A percentile compares a stretch with the other conserved stretches of the same genome.
phyloP scores from a whole-genome alignment of 2,888 invertebrate species.

The Agelastica alni region DNA sequence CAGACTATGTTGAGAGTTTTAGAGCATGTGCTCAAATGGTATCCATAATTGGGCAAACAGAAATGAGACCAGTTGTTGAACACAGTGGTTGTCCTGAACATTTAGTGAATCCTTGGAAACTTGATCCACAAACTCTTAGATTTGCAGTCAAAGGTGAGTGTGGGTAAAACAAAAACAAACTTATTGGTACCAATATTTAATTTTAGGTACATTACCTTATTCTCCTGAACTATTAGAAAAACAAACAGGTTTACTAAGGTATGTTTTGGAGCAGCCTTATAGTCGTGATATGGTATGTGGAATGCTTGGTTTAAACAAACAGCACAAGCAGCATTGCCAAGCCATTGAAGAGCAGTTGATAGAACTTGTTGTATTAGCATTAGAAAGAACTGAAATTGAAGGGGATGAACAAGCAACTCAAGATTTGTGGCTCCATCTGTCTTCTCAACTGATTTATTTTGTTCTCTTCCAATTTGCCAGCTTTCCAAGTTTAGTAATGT shows the following conservation, averaged over 20 bases:
- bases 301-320: conserved; percentile 92
- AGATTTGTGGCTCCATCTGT: conserved; percentile 91
- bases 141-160: conserved; percentile 64
- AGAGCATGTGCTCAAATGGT: conserved; percentile 95
- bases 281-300: conserved; percentile 95
- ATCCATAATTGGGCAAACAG: conserved; percentile 85
- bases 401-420: conserved; percentile 66
- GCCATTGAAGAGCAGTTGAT: conserved; percentile 92
- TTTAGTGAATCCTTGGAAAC: conserved; percentile 88
- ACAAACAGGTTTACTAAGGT: conserved; percentile 84
- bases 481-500: conserved; percentile 90
- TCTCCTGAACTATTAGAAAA: conserved; percentile 85
- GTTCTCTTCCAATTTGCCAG: conserved; percentile 92
- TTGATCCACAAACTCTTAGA: conserved; percentile 80
- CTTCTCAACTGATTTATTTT: conserved; percentile 92
- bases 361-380: conserved; percentile 85
- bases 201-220: conserved; percentile 76
- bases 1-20: conserved; percentile 91
- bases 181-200: no score
- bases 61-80: conserved; percentile 92
- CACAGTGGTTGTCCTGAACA: conserved; percentile 90
- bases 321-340: conserved; percentile 71
- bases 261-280: conserved; percentile 93
- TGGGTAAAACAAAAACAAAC: not conserved
- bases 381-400: conserved; percentile 85